Percentiles rank a stretch among this genome's conserved stretches.
Conservation (phyloP, 2,113 vertebrate species). For the Struthidea cinerea region DNA sequence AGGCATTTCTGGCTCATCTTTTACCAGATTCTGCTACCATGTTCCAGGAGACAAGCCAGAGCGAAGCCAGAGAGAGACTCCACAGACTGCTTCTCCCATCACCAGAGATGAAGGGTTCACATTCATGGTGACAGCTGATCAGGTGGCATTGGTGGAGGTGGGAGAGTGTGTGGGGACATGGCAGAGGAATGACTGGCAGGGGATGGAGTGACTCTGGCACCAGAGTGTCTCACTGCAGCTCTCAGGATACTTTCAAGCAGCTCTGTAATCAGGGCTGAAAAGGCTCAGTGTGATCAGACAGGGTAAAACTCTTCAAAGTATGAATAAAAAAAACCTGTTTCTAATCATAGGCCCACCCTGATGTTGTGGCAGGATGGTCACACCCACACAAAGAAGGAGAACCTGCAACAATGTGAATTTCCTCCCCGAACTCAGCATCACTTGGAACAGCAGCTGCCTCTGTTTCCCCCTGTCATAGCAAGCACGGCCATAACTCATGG, state of each 20-base stretch:
- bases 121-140: not conserved
- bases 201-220: not conserved
- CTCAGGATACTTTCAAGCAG: not conserved
- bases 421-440: not conserved
- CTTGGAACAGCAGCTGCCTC: not conserved
- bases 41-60: not conserved
- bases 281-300: not conserved
- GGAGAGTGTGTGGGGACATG: not conserved
- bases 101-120: not conserved
- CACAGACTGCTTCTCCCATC: not conserved
- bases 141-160: not conserved
- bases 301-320: not conserved
- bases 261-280: not conserved
- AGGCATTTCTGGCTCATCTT: not conserved
- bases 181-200: not conserved
- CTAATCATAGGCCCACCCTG: not conserved
- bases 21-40: not conserved
- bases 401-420: not conserved
- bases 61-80: not conserved
- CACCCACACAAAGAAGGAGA: not conserved
- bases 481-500: rapidly evolving
- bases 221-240: not conserved
- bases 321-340: not conserved
- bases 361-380: not conserved
- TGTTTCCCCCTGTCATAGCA: not conserved